Evolutionary conservation across 1,140 invertebrate genomes (phyloP).

Genomic region (Camponotus floridanus): DNA sequence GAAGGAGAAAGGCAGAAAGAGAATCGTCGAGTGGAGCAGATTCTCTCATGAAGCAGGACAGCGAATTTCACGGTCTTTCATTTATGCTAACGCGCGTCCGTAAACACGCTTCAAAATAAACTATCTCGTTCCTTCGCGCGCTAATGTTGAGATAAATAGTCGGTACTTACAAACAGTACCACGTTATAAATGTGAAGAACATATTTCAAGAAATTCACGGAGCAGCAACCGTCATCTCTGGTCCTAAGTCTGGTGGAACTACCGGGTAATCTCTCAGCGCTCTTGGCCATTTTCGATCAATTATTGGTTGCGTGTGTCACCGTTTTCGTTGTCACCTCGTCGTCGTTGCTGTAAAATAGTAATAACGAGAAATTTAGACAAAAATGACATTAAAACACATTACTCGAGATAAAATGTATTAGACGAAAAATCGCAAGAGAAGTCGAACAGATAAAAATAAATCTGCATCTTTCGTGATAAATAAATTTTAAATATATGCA

Average conservation of each 20-base stretch:
- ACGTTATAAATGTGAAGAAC: slow-evolving; percentile 93
- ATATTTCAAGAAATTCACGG: slow-evolving; percentile 92
- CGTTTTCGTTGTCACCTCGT: slow-evolving; percentile 80
- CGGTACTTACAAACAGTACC: slow-evolving; percentile 90
- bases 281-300: slow-evolving; percentile 82
- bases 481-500: neutral
- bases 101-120: slow-evolving; percentile 45
- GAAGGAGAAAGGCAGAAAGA: neutral
- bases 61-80: slow-evolving; percentile 40
- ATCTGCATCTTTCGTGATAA: neutral
- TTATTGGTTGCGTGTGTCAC: slow-evolving; percentile 66
- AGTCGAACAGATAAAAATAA: neutral
- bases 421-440: neutral
- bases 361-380: slow-evolving; percentile 35
- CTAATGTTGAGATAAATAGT: slow-evolving; percentile 5
- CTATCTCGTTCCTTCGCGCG: neutral
- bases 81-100: slow-evolving; percentile 20
- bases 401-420: too few species aligned
- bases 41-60: slow-evolving; percentile 12
- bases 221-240: slow-evolving; percentile 91
- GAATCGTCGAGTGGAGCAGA: neutral
- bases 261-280: slow-evolving; percentile 83
- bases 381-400: neutral
- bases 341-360: slow-evolving; percentile 78
- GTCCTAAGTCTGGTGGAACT: slow-evolving; percentile 85